Conservation (phyloP, 2,113 vertebrate species). For the Gymnarchus niloticus region DNA sequence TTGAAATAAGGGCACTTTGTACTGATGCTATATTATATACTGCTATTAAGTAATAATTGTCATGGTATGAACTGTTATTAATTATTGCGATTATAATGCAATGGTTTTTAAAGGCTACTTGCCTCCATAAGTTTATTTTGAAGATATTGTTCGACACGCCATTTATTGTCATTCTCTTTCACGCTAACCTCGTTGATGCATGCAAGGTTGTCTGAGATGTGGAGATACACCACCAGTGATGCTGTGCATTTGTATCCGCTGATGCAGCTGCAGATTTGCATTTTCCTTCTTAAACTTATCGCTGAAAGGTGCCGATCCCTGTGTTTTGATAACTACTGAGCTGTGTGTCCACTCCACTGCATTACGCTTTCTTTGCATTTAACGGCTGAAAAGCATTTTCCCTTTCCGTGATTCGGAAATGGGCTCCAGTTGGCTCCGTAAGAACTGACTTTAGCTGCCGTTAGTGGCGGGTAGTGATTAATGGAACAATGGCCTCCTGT, state of each 20-base stretch:
- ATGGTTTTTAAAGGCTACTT: neutral
- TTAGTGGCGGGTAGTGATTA: neutral
- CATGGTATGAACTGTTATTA: neutral
- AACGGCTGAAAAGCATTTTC: neutral
- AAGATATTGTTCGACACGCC: neutral
- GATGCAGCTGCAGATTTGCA: neutral
- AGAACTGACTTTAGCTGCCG: neutral
- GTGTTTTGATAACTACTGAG: neutral
- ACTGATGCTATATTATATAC: no score
- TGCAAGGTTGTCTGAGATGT: constrained; percentile 8
- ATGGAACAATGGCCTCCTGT: neutral
- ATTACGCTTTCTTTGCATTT: neutral
- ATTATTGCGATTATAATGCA: neutral
- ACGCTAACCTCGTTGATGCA: neutral
- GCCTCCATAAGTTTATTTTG: neutral
- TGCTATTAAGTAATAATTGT: no score
- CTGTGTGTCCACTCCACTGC: neutral
- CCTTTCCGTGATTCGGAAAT: neutral
- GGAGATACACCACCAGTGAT: neutral
- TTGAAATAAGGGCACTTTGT: neutral
- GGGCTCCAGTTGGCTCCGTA: neutral
- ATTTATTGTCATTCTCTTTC: neutral
- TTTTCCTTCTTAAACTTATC: neutral
- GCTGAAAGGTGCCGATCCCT: neutral
- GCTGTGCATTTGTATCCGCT: neutral